Evolutionary conservation across 1,140 invertebrate species (phyloP), one percentile per base, ranked within the genome.

Genomic region (Drosophila tsacasi): DNA sequence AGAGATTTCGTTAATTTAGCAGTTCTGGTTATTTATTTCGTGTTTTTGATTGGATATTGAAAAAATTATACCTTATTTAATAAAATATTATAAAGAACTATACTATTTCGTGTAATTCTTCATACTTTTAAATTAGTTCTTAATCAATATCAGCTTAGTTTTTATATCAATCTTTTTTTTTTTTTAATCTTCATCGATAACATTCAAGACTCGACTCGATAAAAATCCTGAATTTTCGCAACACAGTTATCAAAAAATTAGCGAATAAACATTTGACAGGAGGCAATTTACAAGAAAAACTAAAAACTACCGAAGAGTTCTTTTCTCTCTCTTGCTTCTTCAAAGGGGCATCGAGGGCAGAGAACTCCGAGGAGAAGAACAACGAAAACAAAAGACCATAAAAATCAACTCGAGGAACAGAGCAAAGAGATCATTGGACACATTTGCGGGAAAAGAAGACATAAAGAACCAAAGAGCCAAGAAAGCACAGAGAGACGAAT

Each of bases 351-450:
- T 55, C 23, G 57, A 64, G 66, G 77, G 82, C 63, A 69, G 65
- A 71, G 61, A 86, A 68, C 54, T 74, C 35, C 35, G 21, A 40
- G 37, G 63, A 40, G 40, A 54, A 35, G 61, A 74, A 57, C 58
- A 73, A 65, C 64, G 59, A 57, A 57, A 57, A 62, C 66, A 64
- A 82, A 81, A 85, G 60, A 72, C 68, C 66, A 66, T 67, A 66
- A 83, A 76, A 79, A 78, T 62, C 65, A 75, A 71, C 63, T 60
- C 42, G 37, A 67, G 79, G 75, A 85, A 69, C 64, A 75, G 83
- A 75, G 66, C 46, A 63, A 67, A 76, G 54, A 81, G 81, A 89
- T 89, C 83, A 78, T 83, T 89, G 84, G 59, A 81, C 83, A 87
- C 83, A 86, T 83, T 87, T 79, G 67, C 67, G 44, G 69, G 35